Conservation (phyloP, 2,113 vertebrate species). For the Eubucco bourcierii region DNA sequence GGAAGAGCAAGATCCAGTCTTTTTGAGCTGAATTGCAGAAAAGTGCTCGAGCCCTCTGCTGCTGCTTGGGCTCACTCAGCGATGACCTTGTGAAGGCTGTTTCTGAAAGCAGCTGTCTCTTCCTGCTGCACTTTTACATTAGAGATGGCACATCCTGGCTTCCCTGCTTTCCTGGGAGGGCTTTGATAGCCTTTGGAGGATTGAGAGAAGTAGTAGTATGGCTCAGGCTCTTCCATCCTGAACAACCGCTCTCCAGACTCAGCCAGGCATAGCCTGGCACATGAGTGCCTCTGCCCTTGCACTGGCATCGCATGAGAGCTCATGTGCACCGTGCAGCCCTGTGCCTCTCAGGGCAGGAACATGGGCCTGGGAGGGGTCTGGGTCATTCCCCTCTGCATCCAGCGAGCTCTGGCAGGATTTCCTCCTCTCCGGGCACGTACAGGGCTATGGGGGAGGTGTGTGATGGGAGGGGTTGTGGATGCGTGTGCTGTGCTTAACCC, state of each 20-base stretch:
- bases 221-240: neutral
- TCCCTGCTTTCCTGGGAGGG: neutral
- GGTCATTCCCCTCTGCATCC: neutral
- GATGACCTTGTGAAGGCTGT: constrained; percentile 33
- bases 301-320: rapidly evolving
- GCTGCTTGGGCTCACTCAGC: neutral
- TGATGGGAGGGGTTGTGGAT: neutral
- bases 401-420: neutral
- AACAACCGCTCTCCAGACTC: neutral
- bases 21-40: constrained; percentile 14
- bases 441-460: neutral
- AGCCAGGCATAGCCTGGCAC: rapidly evolving
- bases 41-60: neutral
- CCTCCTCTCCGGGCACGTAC: neutral
- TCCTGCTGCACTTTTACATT: constrained; percentile 1
- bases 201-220: neutral
- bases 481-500: neutral
- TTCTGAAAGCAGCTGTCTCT: neutral
- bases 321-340: rapidly evolving
- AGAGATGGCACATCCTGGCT: neutral
- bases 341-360: neutral
- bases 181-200: neutral
- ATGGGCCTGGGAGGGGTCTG: neutral
- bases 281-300: rapidly evolving
- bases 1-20: constrained; percentile 6